These are phyloP conservation scores for Euleptes europaea DNA, from an alignment of 2,113 vertebrate genomes.

Conservation along the genomic window DNA sequence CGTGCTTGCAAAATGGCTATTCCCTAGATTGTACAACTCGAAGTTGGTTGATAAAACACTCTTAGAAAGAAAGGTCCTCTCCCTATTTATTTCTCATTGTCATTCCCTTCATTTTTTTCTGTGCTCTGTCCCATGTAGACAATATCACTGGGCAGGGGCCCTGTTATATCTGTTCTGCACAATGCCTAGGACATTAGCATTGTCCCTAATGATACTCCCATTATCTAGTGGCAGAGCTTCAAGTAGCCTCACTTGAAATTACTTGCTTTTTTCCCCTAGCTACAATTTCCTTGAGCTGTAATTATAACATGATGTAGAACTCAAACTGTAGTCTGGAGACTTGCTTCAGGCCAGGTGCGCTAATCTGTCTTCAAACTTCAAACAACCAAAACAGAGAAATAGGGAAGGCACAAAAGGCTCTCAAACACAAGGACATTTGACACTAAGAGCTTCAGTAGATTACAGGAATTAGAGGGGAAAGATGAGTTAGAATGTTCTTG, in stretches of 20 bases:
- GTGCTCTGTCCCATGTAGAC: too few relatives aligned
- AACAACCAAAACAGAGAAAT: neutral
- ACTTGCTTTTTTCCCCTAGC: neutral
- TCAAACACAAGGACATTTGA: neutral
- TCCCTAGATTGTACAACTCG: neutral
- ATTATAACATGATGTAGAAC: neutral
- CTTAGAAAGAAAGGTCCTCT: neutral
- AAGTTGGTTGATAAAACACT: neutral
- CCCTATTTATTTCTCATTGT: neutral
- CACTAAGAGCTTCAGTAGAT: neutral
- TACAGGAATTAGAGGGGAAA: neutral
- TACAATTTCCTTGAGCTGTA: neutral
- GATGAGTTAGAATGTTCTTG: neutral
- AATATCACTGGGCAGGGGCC: neutral
- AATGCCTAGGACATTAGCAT: neutral
- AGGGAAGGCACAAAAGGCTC: neutral
- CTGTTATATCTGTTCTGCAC: neutral
- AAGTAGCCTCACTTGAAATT: neutral
- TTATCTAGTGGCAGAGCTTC: neutral
- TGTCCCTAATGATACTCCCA: neutral
- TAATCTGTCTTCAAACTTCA: neutral
- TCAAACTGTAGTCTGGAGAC: neutral
- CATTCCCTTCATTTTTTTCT: neutral
- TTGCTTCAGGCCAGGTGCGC: neutral
- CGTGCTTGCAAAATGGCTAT: neutral